Evolutionary conservation across 2,888 invertebrate species (phyloP).

Genomic region (Caenorhabditis sp.): DNA sequence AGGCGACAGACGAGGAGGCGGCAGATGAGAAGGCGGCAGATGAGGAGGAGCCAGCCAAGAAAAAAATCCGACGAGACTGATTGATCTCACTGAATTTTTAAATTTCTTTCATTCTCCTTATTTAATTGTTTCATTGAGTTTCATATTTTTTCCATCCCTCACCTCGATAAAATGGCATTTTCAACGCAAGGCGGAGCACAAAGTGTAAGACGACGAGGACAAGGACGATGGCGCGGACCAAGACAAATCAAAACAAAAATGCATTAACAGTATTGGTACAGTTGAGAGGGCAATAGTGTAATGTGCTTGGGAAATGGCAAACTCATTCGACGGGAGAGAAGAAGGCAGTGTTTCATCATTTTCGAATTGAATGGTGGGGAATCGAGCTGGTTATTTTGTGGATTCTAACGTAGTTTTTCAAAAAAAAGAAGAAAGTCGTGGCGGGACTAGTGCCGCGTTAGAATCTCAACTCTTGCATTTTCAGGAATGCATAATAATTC

Average conservation of each 20-base stretch:
- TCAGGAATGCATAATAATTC: too few relatives aligned
- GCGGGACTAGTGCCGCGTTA: too few relatives aligned
- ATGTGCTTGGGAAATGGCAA: not conserved
- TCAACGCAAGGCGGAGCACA: not conserved
- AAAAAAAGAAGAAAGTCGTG: too few relatives aligned
- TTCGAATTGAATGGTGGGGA: too few relatives aligned
- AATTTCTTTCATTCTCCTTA: not conserved
- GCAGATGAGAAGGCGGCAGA: not conserved
- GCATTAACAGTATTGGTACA: slow-evolving; percentile 1
- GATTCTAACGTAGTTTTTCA: too few relatives aligned
- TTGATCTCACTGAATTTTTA: not conserved
- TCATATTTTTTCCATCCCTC: not conserved
- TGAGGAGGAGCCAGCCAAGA: slow-evolving; percentile 2
- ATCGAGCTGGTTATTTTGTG: too few relatives aligned
- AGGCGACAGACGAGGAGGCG: not conserved
- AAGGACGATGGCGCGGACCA: too few relatives aligned
- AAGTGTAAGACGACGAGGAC: slow-evolving; percentile 12
- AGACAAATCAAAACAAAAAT: slow-evolving; percentile 16
- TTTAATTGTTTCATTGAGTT: not conserved
- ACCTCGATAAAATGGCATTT: not conserved
- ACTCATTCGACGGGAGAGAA: too few relatives aligned
- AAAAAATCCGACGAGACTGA: not conserved
- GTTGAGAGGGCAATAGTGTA: not conserved
- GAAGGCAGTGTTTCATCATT: too few relatives aligned
- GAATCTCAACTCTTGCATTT: too few relatives aligned